These are phyloP conservation scores for Argentina silus DNA, from an alignment of 2,797 vertebrate genomes.

Conservation along the genomic window DNA sequence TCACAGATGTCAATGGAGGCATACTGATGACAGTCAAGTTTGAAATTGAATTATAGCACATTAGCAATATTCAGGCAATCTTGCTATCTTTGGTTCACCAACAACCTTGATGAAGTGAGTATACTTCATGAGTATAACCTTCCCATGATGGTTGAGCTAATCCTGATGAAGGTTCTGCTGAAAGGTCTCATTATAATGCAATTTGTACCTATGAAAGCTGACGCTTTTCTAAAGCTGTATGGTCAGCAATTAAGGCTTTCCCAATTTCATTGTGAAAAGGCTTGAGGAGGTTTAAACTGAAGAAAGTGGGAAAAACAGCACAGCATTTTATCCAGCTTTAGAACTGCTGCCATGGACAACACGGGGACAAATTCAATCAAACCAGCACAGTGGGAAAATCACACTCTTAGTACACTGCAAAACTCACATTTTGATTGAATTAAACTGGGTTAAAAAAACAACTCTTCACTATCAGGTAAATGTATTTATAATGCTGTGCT, in stretches of 20 bases:
- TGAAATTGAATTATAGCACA: constrained; percentile 26
- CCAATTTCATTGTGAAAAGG: too few species aligned
- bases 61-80: constrained; percentile 19
- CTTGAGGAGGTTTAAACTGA: too few species aligned
- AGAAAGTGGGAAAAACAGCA: not conserved
- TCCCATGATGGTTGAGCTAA: constrained; percentile 31
- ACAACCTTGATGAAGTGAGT: constrained; percentile 28
- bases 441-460: too few species aligned
- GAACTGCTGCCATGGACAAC: not conserved
- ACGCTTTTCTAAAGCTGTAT: not conserved
- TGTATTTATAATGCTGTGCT: too few species aligned
- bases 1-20: constrained; percentile 8
- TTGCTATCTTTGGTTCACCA: constrained; percentile 35
- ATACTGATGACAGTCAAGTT: constrained; percentile 10
- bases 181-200: constrained; percentile 12
- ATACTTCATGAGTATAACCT: constrained; percentile 19
- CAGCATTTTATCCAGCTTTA: not conserved
- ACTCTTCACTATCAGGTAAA: too few species aligned
- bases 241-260: too few species aligned
- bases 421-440: too few species aligned
- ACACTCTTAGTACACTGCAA: too few species aligned
- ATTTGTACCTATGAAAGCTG: not conserved
- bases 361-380: not conserved
- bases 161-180: constrained; percentile 34
- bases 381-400: not conserved